These are phyloP conservation scores for Anthopleura sola DNA, from an alignment of 64 coral and sea anemone genomes.

Conservation along the genomic window DNA sequence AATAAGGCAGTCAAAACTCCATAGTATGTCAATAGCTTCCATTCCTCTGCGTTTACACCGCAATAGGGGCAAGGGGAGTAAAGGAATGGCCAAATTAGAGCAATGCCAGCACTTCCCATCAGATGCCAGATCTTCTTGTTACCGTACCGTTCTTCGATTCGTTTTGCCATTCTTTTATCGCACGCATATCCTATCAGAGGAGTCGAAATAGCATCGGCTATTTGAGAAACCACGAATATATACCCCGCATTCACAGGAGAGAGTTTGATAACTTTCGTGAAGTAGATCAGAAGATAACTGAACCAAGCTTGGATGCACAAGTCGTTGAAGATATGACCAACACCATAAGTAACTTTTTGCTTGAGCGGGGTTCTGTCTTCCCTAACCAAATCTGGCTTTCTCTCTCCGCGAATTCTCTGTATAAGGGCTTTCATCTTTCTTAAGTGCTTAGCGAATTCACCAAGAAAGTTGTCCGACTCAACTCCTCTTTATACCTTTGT, in stretches of 20 bases:
- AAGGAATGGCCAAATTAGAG: conserved; percentile 77
- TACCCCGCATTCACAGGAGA: conserved; percentile 54
- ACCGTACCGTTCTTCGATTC: conserved; percentile 53
- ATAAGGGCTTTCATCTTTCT: conserved; percentile 15
- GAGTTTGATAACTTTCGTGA: conserved; percentile 71
- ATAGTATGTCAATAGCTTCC: conserved; percentile 54
- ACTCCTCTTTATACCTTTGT: background rate
- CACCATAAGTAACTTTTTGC: conserved; percentile 78
- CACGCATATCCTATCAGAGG: conserved; percentile 92
- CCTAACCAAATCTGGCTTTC: conserved; percentile 39
- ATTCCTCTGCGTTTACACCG: conserved; percentile 42
- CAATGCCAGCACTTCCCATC: conserved; percentile 70
- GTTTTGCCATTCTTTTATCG: conserved; percentile 73
- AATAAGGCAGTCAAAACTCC: conserved; percentile 58
- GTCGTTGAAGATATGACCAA: conserved; percentile 91
- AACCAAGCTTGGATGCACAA: conserved; percentile 97
- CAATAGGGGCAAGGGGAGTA: conserved; percentile 72
- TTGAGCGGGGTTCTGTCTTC: conserved; percentile 70
- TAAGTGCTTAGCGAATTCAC: background rate
- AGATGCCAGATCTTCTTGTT: conserved; percentile 94
- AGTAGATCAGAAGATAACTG: conserved; percentile 83
- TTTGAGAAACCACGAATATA: conserved; percentile 67
- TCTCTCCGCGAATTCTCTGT: conserved; percentile 9
- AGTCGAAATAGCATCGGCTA: conserved; percentile 76
- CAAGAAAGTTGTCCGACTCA: background rate